phyloP scores from a whole-genome alignment of 2,797 vertebrate genomes.

The Hozukius guyotensis region DNA sequence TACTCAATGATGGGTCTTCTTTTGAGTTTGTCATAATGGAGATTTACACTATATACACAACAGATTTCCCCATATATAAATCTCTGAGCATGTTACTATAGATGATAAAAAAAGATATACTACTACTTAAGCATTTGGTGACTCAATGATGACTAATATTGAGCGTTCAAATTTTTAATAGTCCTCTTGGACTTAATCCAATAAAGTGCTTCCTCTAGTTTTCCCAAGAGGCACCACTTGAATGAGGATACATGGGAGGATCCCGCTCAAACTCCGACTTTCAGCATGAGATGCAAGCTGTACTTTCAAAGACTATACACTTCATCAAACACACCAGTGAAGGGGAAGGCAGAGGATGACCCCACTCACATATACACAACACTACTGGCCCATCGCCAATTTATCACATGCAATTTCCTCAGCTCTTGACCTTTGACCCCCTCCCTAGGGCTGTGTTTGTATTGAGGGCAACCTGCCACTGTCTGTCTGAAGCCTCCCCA shows the following conservation, averaged over 20 bases:
- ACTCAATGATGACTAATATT: constrained; percentile 15
- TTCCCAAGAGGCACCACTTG: constrained; percentile 38
- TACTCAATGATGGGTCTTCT: background rate
- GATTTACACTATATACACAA: background rate
- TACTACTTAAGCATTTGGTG: constrained; percentile 4
- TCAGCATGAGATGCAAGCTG: constrained; percentile 35
- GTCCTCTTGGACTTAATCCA: constrained; percentile 42
- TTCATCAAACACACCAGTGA: constrained; percentile 58
- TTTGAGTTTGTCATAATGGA: background rate
- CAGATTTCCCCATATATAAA: background rate
- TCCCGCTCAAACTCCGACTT: constrained; percentile 37
- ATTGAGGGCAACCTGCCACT: constrained; percentile 48
- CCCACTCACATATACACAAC: constrained; percentile 44
- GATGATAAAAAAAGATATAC: background rate
- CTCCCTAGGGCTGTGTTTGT: constrained; percentile 56
- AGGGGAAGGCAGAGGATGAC: constrained; percentile 48
- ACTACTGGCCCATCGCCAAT: constrained; percentile 41
- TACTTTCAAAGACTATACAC: constrained; percentile 46
- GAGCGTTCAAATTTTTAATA: background rate
- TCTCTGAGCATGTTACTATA: background rate
- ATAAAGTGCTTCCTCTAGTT: constrained; percentile 29
- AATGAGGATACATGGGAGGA: constrained; percentile 41
- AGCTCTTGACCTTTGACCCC: constrained; percentile 65
- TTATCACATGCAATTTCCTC: constrained; percentile 71
- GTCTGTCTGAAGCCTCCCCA: constrained; percentile 51